Evolutionary conservation across 1,140 invertebrate genomes (phyloP).

Genomic region (Metaphire vulgaris): DNA sequence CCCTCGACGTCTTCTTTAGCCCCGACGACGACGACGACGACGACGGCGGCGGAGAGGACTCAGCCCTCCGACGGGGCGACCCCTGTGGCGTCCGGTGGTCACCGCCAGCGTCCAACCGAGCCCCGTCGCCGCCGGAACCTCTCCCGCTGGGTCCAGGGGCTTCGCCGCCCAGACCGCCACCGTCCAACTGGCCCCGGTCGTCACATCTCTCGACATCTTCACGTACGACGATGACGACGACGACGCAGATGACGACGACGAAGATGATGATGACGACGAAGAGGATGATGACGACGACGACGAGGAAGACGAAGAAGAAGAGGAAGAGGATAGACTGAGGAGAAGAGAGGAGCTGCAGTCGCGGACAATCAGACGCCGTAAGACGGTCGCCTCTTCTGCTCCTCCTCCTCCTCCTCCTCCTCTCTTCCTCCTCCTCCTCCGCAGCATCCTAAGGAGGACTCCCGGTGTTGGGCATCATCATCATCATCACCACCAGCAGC

Average conservation of each 20-base stretch:
- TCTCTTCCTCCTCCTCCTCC: too few relatives aligned
- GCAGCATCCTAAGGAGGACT: too few relatives aligned
- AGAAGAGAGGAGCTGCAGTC: too few relatives aligned
- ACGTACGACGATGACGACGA: conserved; percentile 6
- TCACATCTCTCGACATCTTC: conserved; percentile 17
- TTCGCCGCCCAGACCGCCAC: not conserved
- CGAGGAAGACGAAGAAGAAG: too few relatives aligned
- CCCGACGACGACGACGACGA: conserved; percentile 23
- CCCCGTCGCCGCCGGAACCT: not conserved
- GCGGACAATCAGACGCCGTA: too few relatives aligned
- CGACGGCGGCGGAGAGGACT: not conserved
- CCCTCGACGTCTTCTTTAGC: conserved; percentile 29
- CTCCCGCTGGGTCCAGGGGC: not conserved
- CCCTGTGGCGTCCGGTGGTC: not conserved
- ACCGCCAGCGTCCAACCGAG: not conserved
- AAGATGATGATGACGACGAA: conserved; percentile 6
- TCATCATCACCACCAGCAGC: too few relatives aligned
- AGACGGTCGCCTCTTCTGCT: too few relatives aligned
- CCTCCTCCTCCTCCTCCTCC: too few relatives aligned
- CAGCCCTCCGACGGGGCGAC: not conserved
- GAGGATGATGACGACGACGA: conserved; percentile 1
- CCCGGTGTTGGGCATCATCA: too few relatives aligned
- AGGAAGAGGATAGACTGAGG: too few relatives aligned
- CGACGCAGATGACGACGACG: conserved; percentile 15
- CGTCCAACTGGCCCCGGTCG: not conserved